These are phyloP conservation scores for Apteryx owenii DNA, from an alignment of 2,113 vertebrate genomes.

Conservation along the genomic window DNA sequence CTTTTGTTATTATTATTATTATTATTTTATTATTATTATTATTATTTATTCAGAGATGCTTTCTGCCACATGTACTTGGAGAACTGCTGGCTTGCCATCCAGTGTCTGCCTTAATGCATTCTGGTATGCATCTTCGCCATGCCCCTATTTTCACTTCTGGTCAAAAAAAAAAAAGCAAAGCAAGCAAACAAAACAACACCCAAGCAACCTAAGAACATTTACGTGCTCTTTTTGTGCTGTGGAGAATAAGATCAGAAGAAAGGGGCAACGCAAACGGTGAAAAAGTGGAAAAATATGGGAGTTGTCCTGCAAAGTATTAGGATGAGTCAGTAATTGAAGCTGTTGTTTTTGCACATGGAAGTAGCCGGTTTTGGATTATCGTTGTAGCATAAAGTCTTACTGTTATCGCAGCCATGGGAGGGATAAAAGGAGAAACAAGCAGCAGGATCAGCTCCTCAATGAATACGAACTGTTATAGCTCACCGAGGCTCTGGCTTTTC, in stretches of 20 bases:
- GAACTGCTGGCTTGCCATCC: background rate
- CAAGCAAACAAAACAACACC: background rate
- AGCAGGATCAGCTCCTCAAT: background rate
- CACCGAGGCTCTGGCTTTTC: background rate
- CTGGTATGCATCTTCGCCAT: background rate
- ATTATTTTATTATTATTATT: background rate
- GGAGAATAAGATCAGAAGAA: background rate
- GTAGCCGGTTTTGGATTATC: background rate
- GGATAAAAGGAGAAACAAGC: background rate
- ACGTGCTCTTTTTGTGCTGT: background rate
- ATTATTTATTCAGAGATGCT: constrained; percentile 5
- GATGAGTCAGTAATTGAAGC: background rate
- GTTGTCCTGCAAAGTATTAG: background rate
- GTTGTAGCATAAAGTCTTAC: background rate
- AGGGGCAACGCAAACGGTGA: background rate
- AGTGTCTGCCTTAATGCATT: background rate
- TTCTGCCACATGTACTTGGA: background rate
- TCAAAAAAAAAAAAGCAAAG: background rate
- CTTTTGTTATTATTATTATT: background rate
- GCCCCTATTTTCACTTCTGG: background rate
- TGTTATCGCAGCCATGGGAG: background rate
- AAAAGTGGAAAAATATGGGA: background rate
- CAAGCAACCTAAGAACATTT: background rate
- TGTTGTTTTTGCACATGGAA: background rate
- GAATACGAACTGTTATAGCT: background rate